Evolutionary conservation across 2,888 invertebrate genomes (phyloP).

Genomic region (Candidula unifasciata): DNA sequence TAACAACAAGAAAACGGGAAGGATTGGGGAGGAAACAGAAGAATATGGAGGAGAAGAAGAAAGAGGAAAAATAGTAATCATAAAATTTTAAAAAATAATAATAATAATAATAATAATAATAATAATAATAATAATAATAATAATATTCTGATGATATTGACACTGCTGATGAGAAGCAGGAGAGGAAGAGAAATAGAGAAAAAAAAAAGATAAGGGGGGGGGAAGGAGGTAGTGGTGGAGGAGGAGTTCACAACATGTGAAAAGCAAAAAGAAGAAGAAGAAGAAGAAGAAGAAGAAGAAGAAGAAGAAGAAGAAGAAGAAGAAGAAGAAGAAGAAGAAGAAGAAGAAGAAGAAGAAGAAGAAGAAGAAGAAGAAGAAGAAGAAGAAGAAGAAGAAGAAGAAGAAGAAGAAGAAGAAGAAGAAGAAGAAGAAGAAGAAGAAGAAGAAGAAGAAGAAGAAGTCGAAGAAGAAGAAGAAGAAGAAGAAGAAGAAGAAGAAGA

Average conservation of each 20-base stretch:
- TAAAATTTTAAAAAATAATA: background rate
- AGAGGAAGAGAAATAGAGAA: background rate
- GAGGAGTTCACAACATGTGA: background rate
- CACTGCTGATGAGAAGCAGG: background rate
- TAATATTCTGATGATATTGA: background rate
- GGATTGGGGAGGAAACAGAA: background rate
- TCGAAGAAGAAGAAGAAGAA: background rate
- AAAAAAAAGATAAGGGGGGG: too few relatives aligned
- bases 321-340: slow-evolving; percentile 38
- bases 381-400: background rate
- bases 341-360: slow-evolving; percentile 41
- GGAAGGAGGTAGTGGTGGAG: background rate
- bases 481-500: background rate
- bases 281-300: slow-evolving; percentile 18
- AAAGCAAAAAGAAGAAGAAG: too few relatives aligned
- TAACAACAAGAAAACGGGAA: background rate
- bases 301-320: slow-evolving; percentile 19
- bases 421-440: slow-evolving; percentile 2
- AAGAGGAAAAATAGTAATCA: background rate
- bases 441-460: background rate
- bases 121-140: background rate
- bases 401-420: slow-evolving; percentile 16
- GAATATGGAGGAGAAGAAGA: background rate
- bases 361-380: slow-evolving; percentile 32
- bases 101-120: background rate